Base-by-base conservation (phyloP, 2,113 vertebrate species). In the Catharus minimus region DNA sequence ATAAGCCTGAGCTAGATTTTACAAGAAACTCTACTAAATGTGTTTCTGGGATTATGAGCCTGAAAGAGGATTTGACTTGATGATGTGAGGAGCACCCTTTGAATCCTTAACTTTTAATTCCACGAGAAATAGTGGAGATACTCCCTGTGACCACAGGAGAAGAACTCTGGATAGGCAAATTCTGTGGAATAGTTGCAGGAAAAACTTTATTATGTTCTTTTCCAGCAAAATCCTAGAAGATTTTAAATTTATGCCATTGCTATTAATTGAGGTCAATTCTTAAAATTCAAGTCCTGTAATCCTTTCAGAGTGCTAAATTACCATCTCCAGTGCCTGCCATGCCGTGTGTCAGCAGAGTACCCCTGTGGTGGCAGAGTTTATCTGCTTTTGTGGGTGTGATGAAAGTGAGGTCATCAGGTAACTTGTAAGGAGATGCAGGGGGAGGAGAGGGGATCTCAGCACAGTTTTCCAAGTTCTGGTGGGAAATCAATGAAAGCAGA, bases 361-460 rank as follows among this genome's bases (percentile, higher is more conserved):
- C 41, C 26, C 52, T 32, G 15, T 36, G 43, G 19, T 53, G 33
- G 39, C 41, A 52, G 22, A 77, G 24, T 11, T 43, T 61, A 44
- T 27, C 22, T 0, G 0, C 38, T 19, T 71, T 28, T 15, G 6
- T 26, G 21, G 9, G 8, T 66, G 11, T 56, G 61, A 23, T 14
- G 47, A 32, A 81, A 71, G 20, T 22, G 2, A 33, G 1, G 0
- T 20, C 32, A 49, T 24, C 28, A 58, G 15, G 26, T 46, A 50
- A 66, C 0, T 0, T 2, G 0, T 26, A 32, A n/a, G 46, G 50
- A 57, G 6, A 12, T 65, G 21, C 9, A 49, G 9, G 2, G 21
- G 19, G 3, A 65, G 46, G 8, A 67, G 17, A 2, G 7, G 10
- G 15, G 56, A 62, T 4, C 3, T 69, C 13, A 23, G 1, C 41